phyloP scores from a whole-genome alignment of 2,888 invertebrate genomes.

The Epistrophe grossulariae region DNA sequence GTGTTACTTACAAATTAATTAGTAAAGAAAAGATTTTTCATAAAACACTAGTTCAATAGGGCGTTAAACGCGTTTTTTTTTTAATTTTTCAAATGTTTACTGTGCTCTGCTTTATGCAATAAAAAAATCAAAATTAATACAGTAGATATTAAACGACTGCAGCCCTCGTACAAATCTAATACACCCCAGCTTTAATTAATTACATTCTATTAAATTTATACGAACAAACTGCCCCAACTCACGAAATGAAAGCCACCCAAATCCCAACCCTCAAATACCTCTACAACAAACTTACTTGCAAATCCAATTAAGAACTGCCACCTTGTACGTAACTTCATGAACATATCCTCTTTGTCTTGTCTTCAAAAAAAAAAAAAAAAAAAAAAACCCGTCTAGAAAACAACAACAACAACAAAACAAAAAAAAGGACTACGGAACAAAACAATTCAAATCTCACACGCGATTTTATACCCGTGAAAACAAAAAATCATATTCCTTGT shows the following conservation, averaged over 20 bases:
- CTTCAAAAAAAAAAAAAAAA: slow-evolving; percentile 3
- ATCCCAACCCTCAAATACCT: background rate
- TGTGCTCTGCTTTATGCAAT: background rate
- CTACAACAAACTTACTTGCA: slow-evolving; percentile 54
- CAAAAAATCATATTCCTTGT: slow-evolving; percentile 35
- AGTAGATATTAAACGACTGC: background rate
- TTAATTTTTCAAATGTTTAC: too few species aligned
- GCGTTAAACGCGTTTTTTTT: too few species aligned
- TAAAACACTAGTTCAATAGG: too few species aligned
- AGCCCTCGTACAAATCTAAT: background rate
- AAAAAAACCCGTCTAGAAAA: too few species aligned
- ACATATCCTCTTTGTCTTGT: slow-evolving; percentile 50
- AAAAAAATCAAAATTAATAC: background rate
- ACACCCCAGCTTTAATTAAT: background rate
- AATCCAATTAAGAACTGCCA: slow-evolving; percentile 65
- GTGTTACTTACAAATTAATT: too few species aligned
- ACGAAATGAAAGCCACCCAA: background rate
- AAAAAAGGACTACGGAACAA: background rate
- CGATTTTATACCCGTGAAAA: slow-evolving; percentile 34
- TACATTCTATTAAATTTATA: background rate
- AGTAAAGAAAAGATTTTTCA: too few species aligned
- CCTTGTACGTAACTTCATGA: slow-evolving; percentile 47
- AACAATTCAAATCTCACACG: slow-evolving; percentile 47
- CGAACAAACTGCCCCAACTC: background rate
- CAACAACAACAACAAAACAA: background rate